These are phyloP conservation scores for Eristalinus aeneus DNA, from an alignment of 2,888 invertebrate genomes.

Conservation along the genomic window DNA sequence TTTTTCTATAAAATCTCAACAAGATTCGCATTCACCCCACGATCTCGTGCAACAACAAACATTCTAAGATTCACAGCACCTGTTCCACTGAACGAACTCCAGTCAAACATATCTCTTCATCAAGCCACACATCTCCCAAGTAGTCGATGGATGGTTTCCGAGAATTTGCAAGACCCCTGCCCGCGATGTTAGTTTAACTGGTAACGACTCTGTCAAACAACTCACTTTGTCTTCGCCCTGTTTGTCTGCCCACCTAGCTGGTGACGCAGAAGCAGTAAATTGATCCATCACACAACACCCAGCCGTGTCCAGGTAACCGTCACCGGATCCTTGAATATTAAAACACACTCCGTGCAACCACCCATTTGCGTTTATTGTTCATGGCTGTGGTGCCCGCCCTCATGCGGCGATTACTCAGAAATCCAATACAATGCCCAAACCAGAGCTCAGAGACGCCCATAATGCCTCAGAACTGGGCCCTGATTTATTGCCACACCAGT, in stretches of 20 bases:
- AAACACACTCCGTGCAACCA: slow-evolving; percentile 64
- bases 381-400: slow-evolving; percentile 33
- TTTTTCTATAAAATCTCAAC: neutral
- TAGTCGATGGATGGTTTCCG: neutral
- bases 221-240: neutral
- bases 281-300: slow-evolving; percentile 62
- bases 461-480: slow-evolving; percentile 49
- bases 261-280: slow-evolving; percentile 19
- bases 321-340: slow-evolving; percentile 50
- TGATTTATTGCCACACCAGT: slow-evolving; percentile 67
- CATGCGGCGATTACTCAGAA: slow-evolving; percentile 63
- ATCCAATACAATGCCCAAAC: slow-evolving; percentile 48
- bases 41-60: neutral
- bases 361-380: slow-evolving; percentile 67
- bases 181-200: neutral
- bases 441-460: slow-evolving; percentile 32
- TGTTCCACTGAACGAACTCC: neutral
- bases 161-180: neutral
- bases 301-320: slow-evolving; percentile 25
- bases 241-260: neutral
- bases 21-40: neutral
- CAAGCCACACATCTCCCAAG: neutral
- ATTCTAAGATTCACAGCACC: neutral
- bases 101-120: neutral
- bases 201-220: slow-evolving; percentile 4